Evolutionary conservation across 1,140 invertebrate genomes (phyloP), one percentile per base, ranked within the genome.

Genomic region (Euura saliciscinereae): DNA sequence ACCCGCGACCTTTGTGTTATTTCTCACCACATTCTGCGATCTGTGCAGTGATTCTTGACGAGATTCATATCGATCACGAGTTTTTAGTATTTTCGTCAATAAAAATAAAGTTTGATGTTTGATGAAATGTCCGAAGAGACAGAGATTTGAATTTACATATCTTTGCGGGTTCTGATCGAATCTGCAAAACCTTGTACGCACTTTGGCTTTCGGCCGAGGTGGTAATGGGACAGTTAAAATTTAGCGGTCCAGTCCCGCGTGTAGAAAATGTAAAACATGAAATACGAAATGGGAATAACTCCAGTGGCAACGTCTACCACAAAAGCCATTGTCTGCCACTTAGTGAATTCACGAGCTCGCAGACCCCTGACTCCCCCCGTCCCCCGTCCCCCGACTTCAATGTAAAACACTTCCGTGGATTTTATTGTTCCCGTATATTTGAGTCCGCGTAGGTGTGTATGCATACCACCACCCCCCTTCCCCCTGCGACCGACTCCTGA

Each of bases 261-360:
- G 28, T 28, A 28, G 13, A n/a, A 59, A 59, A 59, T 59, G 51
- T n/a, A n/a, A 59, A 59, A 59, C 51, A 59, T 59, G 51, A 59
- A 59, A 59, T 59, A 77, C 80, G 78, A 80, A 82, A 83, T 79
- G 79, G 78, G 82, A 83, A 82, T 80, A 78, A 79, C 81, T 28
- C 66, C 77, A 78, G 80, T 79, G 77, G 79, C 80, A 80, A 82
- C 80, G 81, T 81, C 81, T 83, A 84, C 84, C 84, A 83, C 84
- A 86, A 86, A 86, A 86, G 83, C 84, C 83, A 86, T 86, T 86
- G 84, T 86, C 82, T 83, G 82, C 84, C 84, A 86, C 84, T 85
- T 86, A 86, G 83, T 84, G 83, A 84, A 86, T 86, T 85, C 84
- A 81, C 80, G 81, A 82, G 80, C 78, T 69, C 74, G 75, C 74